phyloP scores from a whole-genome alignment of 2,797 vertebrate genomes.

The Chelon auratus region DNA sequence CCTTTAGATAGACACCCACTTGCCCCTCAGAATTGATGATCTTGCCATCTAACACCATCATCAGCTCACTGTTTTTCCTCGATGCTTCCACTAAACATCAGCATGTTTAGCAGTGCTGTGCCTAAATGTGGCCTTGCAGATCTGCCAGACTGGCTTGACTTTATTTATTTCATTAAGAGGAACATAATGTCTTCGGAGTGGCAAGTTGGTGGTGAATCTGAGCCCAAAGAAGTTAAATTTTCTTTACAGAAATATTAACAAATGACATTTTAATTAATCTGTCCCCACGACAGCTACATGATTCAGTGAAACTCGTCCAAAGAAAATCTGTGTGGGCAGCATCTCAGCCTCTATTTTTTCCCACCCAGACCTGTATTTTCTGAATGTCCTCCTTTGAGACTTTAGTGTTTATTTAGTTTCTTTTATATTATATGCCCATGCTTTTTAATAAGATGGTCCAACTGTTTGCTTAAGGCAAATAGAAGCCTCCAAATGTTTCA shows the following conservation, averaged over 20 bases:
- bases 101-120: background rate
- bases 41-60: background rate
- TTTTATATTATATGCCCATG: constrained; percentile 26
- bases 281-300: constrained; percentile 26
- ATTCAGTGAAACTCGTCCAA: constrained; percentile 46
- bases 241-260: constrained; percentile 21
- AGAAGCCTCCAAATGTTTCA: constrained; percentile 27
- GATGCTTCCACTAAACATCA: too few relatives aligned
- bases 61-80: background rate
- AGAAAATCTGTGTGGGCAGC: constrained; percentile 59
- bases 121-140: background rate
- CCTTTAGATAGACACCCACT: background rate
- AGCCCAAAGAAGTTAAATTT: constrained; percentile 18
- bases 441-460: constrained; percentile 41
- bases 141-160: background rate
- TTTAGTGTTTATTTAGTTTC: constrained; percentile 46
- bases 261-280: constrained; percentile 53
- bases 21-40: background rate
- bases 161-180: background rate
- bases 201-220: constrained; percentile 13
- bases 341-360: constrained; percentile 25
- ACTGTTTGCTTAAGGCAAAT: constrained; percentile 32
- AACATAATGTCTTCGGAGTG: constrained; percentile 4
- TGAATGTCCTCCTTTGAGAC: constrained; percentile 46
- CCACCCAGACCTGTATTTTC: constrained; percentile 35